phyloP scores from a whole-genome alignment of 2,888 invertebrate species.

The Athalia cordata region DNA sequence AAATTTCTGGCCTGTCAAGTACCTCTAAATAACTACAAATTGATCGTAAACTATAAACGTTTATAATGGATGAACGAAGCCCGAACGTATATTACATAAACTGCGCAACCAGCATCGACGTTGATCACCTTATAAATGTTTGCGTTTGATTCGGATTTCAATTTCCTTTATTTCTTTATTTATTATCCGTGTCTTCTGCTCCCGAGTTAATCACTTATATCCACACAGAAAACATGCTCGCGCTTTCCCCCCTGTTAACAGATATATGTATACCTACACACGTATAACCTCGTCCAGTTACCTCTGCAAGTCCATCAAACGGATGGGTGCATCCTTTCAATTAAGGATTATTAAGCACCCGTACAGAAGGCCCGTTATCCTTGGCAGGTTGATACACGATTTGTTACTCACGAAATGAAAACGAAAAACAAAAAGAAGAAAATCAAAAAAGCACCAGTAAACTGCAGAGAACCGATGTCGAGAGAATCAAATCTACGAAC shows the following conservation, averaged over 20 bases:
- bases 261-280: not conserved
- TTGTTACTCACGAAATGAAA: constrained; percentile 56
- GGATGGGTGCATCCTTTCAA: constrained; percentile 39
- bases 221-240: not conserved
- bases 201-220: constrained; percentile 8
- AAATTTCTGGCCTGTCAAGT: constrained; percentile 28
- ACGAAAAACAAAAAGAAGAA: not conserved
- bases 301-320: constrained; percentile 25
- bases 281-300: not conserved
- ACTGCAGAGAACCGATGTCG: no score
- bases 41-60: constrained; percentile 28
- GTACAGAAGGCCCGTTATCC: constrained; percentile 30
- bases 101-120: not conserved
- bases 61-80: no score
- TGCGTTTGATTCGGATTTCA: not conserved
- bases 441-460: not conserved
- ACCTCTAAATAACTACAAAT: constrained; percentile 28
- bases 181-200: not conserved
- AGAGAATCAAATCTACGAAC: no score
- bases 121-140: constrained; percentile 5
- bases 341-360: constrained; percentile 40
- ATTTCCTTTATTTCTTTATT: not conserved
- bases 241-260: not conserved
- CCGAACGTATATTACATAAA: no score
- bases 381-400: constrained; percentile 56